Evolutionary conservation across 1,140 invertebrate genomes (phyloP), one percentile per base, ranked within the genome.

Genomic region (Bombus huntii): DNA sequence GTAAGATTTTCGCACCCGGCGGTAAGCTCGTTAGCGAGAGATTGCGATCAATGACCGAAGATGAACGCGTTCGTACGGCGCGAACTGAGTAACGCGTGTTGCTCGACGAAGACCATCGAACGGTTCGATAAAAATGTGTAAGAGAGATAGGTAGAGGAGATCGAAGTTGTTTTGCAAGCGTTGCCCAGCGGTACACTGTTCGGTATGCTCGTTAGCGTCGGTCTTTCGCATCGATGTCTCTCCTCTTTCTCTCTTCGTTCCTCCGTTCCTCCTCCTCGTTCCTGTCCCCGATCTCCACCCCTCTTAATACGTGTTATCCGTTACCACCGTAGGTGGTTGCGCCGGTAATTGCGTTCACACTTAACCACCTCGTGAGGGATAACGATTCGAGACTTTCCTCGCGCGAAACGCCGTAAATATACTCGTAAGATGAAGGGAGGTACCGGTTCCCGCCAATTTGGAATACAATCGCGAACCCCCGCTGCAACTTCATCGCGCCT

Each of bases 41-140:
- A 94, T 93, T 92, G 93, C 94, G 93, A 94, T 94, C 94, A 93
- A 94, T 94, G 93, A 94, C 93, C 94, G 93, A 94, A 94, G 93
- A 94, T 94, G 94, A 93, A 94, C 93, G 94, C 94, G 89, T 93
- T 93, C 86, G 91, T 92, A 90, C 92, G 93, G 83, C 62, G 87
- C 80, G 78, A 83, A 71, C 71, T 65, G 81, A 83, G 81, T 76
- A 75, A 88, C 78, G 86, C 78, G 84, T 37, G 47, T 77, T 22
- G 72, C 3, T 2, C 81, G 66, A 85, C 62, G n/a, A 62, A 53
- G 42, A 57, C 42, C 37, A 39, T 28, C n/a, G 34, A 66, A 70
- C 22, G 25, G 83, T 34, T 57, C 34, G 73, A 34, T 25, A 71
- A 78, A 81, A 83, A 76, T 57, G 62, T 65, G 66, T 62, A 66